Evolutionary conservation across 1,140 invertebrate species (phyloP).

Genomic region (Saccostrea cuccullata): DNA sequence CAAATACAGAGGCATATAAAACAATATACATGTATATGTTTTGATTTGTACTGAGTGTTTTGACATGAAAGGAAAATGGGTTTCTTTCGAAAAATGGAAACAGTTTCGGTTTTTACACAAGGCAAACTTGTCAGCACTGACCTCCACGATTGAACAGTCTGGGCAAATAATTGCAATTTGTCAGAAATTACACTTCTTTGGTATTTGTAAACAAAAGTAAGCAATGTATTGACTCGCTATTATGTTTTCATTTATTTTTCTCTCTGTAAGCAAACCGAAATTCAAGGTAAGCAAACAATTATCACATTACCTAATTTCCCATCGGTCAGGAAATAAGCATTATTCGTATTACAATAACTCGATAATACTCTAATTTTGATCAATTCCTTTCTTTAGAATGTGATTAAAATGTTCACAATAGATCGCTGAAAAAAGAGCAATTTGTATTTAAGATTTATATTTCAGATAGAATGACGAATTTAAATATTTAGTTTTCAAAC

Average conservation of each 20-base stretch:
- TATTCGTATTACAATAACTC: constrained; percentile 26
- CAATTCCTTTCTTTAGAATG: constrained; percentile 30
- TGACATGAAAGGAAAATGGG: too few relatives aligned
- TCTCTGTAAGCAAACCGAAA: constrained; percentile 28
- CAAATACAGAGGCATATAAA: too few relatives aligned
- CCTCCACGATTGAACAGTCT: constrained; percentile 8
- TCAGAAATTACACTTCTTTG: constrained; percentile 19
- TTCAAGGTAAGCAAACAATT: constrained; percentile 22
- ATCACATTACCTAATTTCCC: constrained; percentile 33
- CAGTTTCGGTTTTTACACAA: constrained; percentile 7
- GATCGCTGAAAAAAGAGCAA: constrained; percentile 24
- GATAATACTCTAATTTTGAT: constrained; percentile 32
- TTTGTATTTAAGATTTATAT: constrained; percentile 35
- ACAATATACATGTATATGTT: too few relatives aligned
- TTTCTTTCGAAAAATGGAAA: neutral
- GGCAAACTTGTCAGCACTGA: constrained; percentile 5
- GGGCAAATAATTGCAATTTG: constrained; percentile 31
- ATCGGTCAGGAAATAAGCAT: constrained; percentile 23
- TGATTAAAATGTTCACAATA: constrained; percentile 38
- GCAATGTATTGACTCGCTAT: constrained; percentile 30
- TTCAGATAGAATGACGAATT: constrained; percentile 10
- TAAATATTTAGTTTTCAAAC: constrained; percentile 33
- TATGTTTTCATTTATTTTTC: constrained; percentile 32
- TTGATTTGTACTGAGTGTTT: too few relatives aligned
- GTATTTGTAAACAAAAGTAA: constrained; percentile 24